Conservation (phyloP, 2,797 vertebrate species). For the Zenarchopterus dispar region DNA sequence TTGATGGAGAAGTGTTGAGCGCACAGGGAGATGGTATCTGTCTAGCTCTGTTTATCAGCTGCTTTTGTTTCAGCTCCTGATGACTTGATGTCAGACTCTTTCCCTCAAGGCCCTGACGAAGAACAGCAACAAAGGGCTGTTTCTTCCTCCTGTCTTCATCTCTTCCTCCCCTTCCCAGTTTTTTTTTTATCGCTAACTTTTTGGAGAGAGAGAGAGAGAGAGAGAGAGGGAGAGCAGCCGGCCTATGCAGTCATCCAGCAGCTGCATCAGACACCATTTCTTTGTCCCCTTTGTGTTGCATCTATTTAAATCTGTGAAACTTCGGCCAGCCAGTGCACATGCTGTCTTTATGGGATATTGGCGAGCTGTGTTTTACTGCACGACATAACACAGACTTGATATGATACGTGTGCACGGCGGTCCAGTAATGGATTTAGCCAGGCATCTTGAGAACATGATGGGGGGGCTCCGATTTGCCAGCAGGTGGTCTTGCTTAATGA, state of each 20-base stretch:
- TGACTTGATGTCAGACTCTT: conserved; percentile 65
- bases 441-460: conserved; percentile 67
- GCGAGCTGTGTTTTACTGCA: conserved; percentile 49
- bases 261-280: conserved; percentile 53
- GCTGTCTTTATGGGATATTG: conserved; percentile 47
- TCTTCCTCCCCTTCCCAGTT: conserved; percentile 22
- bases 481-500: conserved; percentile 80
- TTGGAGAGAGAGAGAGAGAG: conserved; percentile 30
- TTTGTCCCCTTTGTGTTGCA: conserved; percentile 41
- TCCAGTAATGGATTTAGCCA: conserved; percentile 63
- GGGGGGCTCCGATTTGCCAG: conserved; percentile 70
- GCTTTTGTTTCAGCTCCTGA: conserved; percentile 72
- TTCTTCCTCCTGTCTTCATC: conserved; percentile 59
- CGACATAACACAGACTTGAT: conserved; percentile 42
- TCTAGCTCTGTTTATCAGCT: conserved; percentile 66
- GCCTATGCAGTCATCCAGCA: conserved; percentile 56
- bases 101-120: conserved; percentile 47
- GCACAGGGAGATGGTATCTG: conserved; percentile 67
- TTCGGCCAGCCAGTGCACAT: conserved; percentile 35
- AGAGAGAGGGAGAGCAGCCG: conserved; percentile 41
- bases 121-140: conserved; percentile 64
- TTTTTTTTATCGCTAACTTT: conserved; percentile 14
- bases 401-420: conserved; percentile 53
- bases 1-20: conserved; percentile 71
- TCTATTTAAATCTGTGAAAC: conserved; percentile 41